Evolutionary conservation across 2,113 vertebrate genomes (phyloP).

Genomic region (Otocyon megalotis): DNA sequence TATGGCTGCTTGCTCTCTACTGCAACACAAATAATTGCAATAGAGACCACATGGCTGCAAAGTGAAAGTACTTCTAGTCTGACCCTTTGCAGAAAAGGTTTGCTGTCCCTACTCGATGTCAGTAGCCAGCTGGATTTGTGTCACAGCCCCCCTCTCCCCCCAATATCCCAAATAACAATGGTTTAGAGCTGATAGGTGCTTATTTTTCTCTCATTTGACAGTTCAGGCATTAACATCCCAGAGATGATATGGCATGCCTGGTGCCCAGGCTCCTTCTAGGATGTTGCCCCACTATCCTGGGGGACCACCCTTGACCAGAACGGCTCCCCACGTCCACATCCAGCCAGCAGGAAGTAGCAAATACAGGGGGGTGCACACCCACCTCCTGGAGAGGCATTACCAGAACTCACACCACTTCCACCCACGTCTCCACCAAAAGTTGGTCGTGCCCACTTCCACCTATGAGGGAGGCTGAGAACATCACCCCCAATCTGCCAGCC

Average conservation of each 20-base stretch:
- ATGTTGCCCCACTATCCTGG: neutral
- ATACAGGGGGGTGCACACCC: rapidly evolving
- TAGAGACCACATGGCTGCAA: neutral
- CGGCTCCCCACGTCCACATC: neutral
- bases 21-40: neutral
- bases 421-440: neutral
- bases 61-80: neutral
- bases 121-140: neutral
- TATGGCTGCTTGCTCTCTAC: rapidly evolving
- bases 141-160: neutral
- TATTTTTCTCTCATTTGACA: neutral
- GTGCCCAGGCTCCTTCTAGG: neutral
- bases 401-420: neutral
- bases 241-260: rapidly evolving
- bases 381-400: neutral
- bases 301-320: neutral
- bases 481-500: neutral
- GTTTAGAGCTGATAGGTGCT: neutral
- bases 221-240: neutral
- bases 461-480: neutral
- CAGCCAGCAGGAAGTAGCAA: neutral
- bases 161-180: neutral
- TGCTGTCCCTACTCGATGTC: neutral
- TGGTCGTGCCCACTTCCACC: neutral
- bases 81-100: neutral